Conservation (phyloP, 2,888 invertebrate genomes). For the Chrysolina americana region DNA sequence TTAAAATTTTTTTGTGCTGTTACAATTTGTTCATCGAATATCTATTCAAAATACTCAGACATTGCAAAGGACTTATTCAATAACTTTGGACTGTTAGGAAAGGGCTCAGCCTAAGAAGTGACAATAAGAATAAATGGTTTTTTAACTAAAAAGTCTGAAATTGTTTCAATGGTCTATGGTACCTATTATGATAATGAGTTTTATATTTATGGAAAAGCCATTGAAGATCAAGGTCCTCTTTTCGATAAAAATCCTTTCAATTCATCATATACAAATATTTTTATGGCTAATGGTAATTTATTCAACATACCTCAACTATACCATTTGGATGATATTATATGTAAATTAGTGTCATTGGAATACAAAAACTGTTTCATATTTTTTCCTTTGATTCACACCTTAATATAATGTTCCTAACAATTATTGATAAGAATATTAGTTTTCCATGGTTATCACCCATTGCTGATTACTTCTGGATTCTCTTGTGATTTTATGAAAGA, state of each 20-base stretch:
- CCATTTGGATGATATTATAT: neutral
- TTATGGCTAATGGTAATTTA: neutral
- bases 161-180: neutral
- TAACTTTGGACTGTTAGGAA: neutral
- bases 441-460: no score
- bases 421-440: neutral
- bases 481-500: neutral
- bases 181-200: neutral
- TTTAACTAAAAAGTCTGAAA: neutral
- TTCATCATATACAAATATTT: neutral
- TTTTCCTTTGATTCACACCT: neutral
- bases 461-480: neutral
- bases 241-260: neutral
- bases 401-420: neutral
- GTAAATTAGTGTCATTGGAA: neutral
- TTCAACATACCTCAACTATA: neutral
- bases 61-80: neutral
- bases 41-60: neutral
- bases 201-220: neutral
- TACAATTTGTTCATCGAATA: neutral
- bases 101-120: neutral
- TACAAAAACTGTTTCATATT: neutral
- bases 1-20: neutral
- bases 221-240: neutral
- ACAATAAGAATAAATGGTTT: neutral